Conservation (phyloP, 2,888 invertebrate genomes). For the Chirona hameri region DNA sequence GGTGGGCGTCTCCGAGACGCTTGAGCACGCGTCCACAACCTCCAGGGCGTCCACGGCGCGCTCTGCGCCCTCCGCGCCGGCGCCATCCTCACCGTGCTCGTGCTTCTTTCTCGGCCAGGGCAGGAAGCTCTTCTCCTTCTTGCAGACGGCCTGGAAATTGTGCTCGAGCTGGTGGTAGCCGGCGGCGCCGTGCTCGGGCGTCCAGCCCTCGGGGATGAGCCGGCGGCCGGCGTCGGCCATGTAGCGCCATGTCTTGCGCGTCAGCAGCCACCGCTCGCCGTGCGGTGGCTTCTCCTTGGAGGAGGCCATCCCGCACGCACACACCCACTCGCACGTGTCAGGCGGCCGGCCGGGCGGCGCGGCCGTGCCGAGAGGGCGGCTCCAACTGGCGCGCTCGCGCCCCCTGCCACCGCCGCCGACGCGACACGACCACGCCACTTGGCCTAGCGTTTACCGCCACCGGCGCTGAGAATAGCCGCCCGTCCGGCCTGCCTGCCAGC, state of each 20-base stretch:
- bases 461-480: constrained; percentile 6
- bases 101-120: constrained; percentile 59
- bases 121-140: constrained; percentile 69
- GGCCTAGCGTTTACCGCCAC: constrained; percentile 8
- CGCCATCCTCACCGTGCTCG: constrained; percentile 27
- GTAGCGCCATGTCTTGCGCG: constrained; percentile 84
- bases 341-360: background rate
- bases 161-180: constrained; percentile 55
- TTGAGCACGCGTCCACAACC: constrained; percentile 29
- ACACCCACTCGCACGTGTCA: background rate
- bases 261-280: constrained; percentile 75
- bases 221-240: constrained; percentile 87
- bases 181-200: constrained; percentile 35
- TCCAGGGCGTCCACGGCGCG: background rate
- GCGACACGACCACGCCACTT: constrained; percentile 24
- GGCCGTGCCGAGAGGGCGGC: background rate
- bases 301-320: background rate
- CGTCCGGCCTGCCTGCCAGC: background rate
- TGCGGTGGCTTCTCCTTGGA: constrained; percentile 22
- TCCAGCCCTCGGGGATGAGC: constrained; percentile 70
- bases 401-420: background rate
- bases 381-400: background rate
- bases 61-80: too few relatives aligned
- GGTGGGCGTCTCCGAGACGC: constrained; percentile 29
- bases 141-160: constrained; percentile 78